Evolutionary conservation across 2,113 vertebrate species (phyloP).

Genomic region (Genyomyrus donnyi): DNA sequence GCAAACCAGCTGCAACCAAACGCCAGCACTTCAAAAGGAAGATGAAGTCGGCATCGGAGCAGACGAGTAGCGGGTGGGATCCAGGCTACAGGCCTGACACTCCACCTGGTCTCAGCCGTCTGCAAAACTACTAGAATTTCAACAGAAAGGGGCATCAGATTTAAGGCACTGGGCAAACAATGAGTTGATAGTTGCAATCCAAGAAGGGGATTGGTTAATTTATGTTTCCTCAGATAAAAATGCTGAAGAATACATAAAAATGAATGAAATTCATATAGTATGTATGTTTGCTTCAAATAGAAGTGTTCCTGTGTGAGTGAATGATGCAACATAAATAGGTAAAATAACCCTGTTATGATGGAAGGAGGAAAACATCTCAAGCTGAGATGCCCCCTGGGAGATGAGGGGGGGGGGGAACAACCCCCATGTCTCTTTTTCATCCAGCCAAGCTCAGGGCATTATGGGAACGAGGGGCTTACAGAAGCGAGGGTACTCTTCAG

Average conservation of each 20-base stretch:
- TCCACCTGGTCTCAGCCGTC: not conserved
- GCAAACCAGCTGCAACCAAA: not conserved
- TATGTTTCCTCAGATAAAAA: not conserved
- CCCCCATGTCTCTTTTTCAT: not conserved
- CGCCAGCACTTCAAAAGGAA: not conserved
- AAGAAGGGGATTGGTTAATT: not conserved
- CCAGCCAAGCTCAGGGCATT: not conserved
- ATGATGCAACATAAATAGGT: not conserved
- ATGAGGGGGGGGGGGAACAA: not conserved
- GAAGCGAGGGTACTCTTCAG: conserved; percentile 82
- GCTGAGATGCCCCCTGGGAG: not conserved
- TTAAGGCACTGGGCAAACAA: not conserved
- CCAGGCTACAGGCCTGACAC: not conserved
- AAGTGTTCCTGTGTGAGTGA: not conserved
- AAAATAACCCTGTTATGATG: not conserved
- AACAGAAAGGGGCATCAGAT: not conserved
- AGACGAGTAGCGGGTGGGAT: not conserved
- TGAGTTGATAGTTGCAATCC: not conserved
- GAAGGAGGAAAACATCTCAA: not conserved
- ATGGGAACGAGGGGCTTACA: conserved; percentile 58
- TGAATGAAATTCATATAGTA: not conserved
- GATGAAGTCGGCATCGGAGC: not conserved
- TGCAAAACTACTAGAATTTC: not conserved
- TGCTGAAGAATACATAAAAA: not conserved
- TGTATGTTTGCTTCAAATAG: not conserved